Evolutionary conservation across 2,888 invertebrate species (phyloP), one percentile per base, ranked within the genome.

Genomic region (Harpagoxenus sublaevis): DNA sequence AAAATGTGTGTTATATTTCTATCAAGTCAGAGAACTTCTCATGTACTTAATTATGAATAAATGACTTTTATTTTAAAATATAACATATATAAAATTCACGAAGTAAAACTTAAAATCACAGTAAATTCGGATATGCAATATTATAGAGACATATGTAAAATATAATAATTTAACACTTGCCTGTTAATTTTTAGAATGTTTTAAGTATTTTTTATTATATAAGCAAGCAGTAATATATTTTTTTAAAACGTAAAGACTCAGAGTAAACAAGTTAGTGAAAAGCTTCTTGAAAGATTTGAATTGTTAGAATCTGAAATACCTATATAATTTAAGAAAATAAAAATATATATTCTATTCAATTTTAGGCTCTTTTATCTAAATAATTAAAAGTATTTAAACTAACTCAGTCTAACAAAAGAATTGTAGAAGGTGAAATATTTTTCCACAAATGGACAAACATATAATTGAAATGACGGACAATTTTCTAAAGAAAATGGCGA

Each of bases 371-470:
- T 66, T 15, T n/a, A 70, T 31, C 10, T 35, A 18, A 68, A 18
- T 51, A 70, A 51, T 51, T 70, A 18, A 51, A 18, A 48, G 18
- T 48, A 53, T 53, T 35, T 53, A 70, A 57, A 73, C 45, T 74
- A 48, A 35, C 3, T 31, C 2, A 73, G 12, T 31, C 18, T 45
- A 39, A 0, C 35, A n/a, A 65, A 15, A 1, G 10, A 45, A 75
- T 75, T 51, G 8, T 35, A 6, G 4, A n/a, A 23, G 12, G 1
- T 62, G 23, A 48, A 65, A 35, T 63, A 48, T 65, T 62, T 65
- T 35, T 63, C 23, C 15, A 31, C 15, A 63, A 74, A 75, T 75
- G 4, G 5, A 28, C 35, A 53, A 75, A 75, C 6, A 65, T 75
- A 48, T 75, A 15, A 6, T 55, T 9, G 9, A 75, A 63, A 35